Percentiles rank a stretch among this genome's conserved stretches.
These are phyloP conservation scores for Venustoraphidia nigricollis DNA, from an alignment of 2,888 invertebrate species.

Conservation along the genomic window DNA sequence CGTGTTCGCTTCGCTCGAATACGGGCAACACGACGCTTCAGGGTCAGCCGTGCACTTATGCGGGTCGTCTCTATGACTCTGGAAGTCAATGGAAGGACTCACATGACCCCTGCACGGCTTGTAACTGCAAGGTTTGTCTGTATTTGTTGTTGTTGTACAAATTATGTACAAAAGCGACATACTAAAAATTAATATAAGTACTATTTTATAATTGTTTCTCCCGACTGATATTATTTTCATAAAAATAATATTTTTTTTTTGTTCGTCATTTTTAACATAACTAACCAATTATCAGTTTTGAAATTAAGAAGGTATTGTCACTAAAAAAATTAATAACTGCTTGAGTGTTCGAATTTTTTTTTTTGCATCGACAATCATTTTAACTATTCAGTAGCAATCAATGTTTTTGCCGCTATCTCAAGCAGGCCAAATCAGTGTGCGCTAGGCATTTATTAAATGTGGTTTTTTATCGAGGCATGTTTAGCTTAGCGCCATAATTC, in stretches of 20 bases:
- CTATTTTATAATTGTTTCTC: not conserved
- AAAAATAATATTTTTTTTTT: constrained; percentile 1
- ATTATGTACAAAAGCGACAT: too few species aligned
- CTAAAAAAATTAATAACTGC: not conserved
- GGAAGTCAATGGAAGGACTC: constrained; percentile 42
- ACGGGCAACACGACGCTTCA: constrained; percentile 23
- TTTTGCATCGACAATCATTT: not conserved
- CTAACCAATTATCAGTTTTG: not conserved
- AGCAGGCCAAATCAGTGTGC: not conserved
- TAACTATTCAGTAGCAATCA: not conserved
- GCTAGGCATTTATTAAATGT: not conserved
- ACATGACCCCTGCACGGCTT: constrained; percentile 51
- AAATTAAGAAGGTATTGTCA: not conserved
- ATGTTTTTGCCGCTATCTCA: not conserved
- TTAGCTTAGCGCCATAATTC: too few species aligned
- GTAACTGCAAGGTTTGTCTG: constrained; percentile 53
- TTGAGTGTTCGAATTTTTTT: not conserved
- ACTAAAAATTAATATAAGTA: too few species aligned
- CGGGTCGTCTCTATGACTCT: constrained; percentile 40
- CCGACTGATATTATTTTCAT: not conserved
- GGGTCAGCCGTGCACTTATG: constrained; percentile 42
- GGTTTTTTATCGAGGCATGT: not conserved
- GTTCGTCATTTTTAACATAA: constrained; percentile 3
- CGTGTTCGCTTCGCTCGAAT: constrained; percentile 24
- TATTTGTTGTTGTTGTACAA: not conserved